Percentiles rank a stretch among this genome's conserved stretches.
phyloP scores from a whole-genome alignment of 2,888 invertebrate species.

The Helobdella robusta region DNA sequence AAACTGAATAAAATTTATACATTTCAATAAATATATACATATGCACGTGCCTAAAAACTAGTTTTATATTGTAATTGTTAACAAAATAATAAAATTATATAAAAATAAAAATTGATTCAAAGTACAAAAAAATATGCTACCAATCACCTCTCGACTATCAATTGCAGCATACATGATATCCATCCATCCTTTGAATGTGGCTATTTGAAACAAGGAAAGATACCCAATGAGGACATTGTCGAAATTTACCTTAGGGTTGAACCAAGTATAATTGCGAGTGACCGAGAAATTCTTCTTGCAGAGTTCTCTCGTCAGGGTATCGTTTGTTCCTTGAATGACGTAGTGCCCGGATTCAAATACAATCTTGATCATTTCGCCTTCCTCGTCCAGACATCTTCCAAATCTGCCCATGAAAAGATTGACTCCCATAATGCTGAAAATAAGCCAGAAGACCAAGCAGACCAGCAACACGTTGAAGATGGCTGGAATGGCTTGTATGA shows the following conservation, averaged over 20 bases:
- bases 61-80: too few species aligned
- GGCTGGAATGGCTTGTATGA: constrained; percentile 97
- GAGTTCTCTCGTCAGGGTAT: constrained; percentile 65
- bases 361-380: constrained; percentile 53
- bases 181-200: constrained; percentile 98
- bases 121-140: too few species aligned
- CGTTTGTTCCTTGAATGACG: constrained; percentile 55
- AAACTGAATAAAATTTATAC: not conserved
- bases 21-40: not conserved
- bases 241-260: constrained; percentile 91
- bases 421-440: constrained; percentile 98
- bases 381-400: constrained; percentile 40
- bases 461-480: constrained; percentile 98
- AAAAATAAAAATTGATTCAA: too few species aligned
- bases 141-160: constrained; percentile 81
- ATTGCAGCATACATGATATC: constrained; percentile 96
- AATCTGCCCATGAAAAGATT: constrained; percentile 71
- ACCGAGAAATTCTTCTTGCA: constrained; percentile 57
- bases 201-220: constrained; percentile 92
- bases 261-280: constrained; percentile 69
- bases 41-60: not conserved
- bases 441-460: constrained; percentile 98
- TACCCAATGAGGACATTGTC: constrained; percentile 96
- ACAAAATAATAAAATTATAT: too few species aligned
- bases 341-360: constrained; percentile 45